These are phyloP conservation scores for Zophobas atratus DNA, from an alignment of 1,140 invertebrate genomes.

Conservation along the genomic window DNA sequence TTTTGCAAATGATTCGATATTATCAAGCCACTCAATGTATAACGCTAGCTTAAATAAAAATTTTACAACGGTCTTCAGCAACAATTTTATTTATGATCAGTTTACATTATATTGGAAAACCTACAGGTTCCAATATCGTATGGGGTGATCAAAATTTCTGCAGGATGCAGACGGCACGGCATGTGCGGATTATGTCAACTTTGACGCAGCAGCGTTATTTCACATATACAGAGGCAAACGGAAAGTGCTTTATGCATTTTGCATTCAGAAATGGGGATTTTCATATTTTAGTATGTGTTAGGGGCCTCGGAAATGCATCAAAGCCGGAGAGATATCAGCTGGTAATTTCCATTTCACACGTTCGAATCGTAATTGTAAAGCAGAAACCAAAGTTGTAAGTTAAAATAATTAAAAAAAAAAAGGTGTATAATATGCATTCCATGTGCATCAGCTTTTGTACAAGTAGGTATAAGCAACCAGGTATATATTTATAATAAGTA, in stretches of 20 bases:
- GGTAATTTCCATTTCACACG: constrained; percentile 28
- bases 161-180: constrained; percentile 25
- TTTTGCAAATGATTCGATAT: no score
- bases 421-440: no score
- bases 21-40: no score
- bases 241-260: constrained; percentile 41
- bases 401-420: background rate
- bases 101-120: no score
- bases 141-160: constrained; percentile 26
- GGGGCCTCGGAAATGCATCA: constrained; percentile 21
- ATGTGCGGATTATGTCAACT: constrained; percentile 35
- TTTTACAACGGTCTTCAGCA: background rate
- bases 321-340: constrained; percentile 31
- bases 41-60: no score
- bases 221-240: constrained; percentile 25
- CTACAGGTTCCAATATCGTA: constrained; percentile 14
- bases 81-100: background rate
- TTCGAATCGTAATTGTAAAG: background rate
- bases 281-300: constrained; percentile 39
- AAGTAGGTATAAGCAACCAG: no score
- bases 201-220: constrained; percentile 4
- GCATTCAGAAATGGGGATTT: constrained; percentile 37
- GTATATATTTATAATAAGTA: no score
- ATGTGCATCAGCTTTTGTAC: no score
- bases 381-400: background rate